Conservation (phyloP, 2,797 vertebrate genomes). For the Poecile montanus region DNA sequence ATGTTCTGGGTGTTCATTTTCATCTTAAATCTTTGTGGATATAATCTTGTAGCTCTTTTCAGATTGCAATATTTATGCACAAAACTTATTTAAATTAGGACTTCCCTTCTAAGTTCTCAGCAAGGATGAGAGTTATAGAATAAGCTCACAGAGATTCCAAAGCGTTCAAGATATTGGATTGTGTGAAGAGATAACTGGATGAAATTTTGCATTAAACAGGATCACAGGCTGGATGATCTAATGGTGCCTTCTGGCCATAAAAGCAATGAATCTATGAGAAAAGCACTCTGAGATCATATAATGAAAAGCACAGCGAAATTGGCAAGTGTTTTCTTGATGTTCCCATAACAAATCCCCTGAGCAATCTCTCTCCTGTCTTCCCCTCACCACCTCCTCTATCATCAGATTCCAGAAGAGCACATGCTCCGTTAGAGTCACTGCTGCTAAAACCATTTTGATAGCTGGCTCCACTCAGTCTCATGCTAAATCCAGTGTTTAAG, state of each 20-base stretch:
- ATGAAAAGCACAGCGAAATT: slow-evolving; percentile 50
- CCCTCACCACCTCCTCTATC: slow-evolving; percentile 15
- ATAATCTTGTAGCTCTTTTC: neutral
- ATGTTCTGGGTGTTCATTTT: neutral
- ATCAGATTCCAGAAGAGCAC: slow-evolving; percentile 43
- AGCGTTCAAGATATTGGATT: neutral
- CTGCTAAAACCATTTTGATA: slow-evolving; percentile 37
- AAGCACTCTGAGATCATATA: slow-evolving; percentile 55
- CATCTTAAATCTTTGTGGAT: neutral
- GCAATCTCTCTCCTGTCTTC: neutral
- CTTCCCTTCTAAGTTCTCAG: neutral
- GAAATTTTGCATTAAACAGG: slow-evolving; percentile 38
- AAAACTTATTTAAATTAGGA: neutral
- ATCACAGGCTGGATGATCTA: slow-evolving; percentile 44
- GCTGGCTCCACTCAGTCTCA: slow-evolving; percentile 50
- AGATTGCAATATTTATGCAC: neutral
- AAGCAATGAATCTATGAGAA: slow-evolving; percentile 52
- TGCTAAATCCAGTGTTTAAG: slow-evolving; percentile 18
- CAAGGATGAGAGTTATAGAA: neutral
- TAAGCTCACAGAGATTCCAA: neutral
- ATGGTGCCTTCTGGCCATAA: slow-evolving; percentile 48
- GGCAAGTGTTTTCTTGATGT: slow-evolving; percentile 52
- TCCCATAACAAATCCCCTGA: slow-evolving; percentile 51
- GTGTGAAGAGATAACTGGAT: neutral
- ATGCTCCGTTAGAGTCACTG: neutral